These are phyloP conservation scores for Eurois occulta DNA, from an alignment of 2,888 invertebrate species.

Conservation along the genomic window DNA sequence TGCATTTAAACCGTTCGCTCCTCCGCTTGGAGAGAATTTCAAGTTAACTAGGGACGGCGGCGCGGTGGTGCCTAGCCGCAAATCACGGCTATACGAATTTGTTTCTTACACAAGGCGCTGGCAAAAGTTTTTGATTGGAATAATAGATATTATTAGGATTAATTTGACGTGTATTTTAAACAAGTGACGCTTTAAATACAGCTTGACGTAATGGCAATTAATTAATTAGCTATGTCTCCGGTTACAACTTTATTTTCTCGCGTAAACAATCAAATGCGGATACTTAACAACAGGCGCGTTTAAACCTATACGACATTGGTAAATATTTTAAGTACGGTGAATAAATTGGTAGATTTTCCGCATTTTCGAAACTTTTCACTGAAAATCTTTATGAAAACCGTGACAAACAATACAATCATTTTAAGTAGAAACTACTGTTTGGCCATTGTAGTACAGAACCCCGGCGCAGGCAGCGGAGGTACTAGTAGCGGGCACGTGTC, in stretches of 20 bases:
- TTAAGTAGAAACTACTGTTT: conserved; percentile 13
- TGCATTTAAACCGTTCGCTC: conserved; percentile 80
- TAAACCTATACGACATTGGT: neutral
- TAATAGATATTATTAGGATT: conserved; percentile 66
- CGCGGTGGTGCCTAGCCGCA: conserved; percentile 58
- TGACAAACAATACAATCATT: neutral
- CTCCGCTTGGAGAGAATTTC: conserved; percentile 70
- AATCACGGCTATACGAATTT: conserved; percentile 70
- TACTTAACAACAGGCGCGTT: neutral
- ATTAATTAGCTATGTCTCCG: neutral
- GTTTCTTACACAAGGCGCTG: conserved; percentile 61
- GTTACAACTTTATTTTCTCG: conserved; percentile 8
- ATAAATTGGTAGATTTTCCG: neutral
- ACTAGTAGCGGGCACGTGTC: conserved; percentile 56
- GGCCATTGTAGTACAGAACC: conserved; percentile 7
- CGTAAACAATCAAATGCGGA: neutral
- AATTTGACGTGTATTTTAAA: conserved; percentile 39
- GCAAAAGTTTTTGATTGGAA: conserved; percentile 67
- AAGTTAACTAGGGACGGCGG: conserved; percentile 68
- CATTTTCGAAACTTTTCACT: neutral
- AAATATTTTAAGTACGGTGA: neutral
- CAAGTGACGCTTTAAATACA: neutral
- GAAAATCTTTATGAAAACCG: neutral
- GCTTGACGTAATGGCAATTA: neutral
- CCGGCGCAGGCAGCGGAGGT: neutral